Evolutionary conservation across 2,797 vertebrate genomes (phyloP), one percentile per base, ranked within the genome.

Genomic region (Myioborus melanocephalus): DNA sequence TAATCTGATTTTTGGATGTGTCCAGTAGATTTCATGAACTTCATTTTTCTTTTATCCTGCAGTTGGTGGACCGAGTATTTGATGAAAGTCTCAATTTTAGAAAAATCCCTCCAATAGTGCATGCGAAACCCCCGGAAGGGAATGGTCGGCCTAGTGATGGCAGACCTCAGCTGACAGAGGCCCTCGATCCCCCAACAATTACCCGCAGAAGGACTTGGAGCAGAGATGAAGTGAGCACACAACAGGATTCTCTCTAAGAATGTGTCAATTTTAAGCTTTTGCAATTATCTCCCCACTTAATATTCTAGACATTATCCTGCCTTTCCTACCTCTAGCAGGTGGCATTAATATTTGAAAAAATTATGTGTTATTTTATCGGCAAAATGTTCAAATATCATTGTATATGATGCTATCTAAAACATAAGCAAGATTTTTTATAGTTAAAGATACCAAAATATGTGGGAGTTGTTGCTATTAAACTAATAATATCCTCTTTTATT

Each of bases 81-180:
- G 99, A 99, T 93, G 99, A 99, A 98, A 99, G 99, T 96, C 98
- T 99, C 88, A 99, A 99, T 98, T 99, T 99, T 97, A 98, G 98
- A 95, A 99, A 99, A 98, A 99, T 99, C 93, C 99, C 99, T 66
- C 99, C 99, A 57, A 95, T 99, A 90, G 98, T 99, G 95, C 98
- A 98, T 97, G 98, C 95, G 92, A 99, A 99, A 97, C 97, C 98
- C 28, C 98, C 99, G 37, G 99, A 99, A 96, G 98, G 98, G 85
- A 99, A 99, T 57, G 98, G 98, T 73, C 98, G 98, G 68, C 97
- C 98, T 17, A 98, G 97, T 93, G 99, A 99, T 94, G 97, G 98
- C 82, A 98, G 98, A 79, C 98, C 99, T 86, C 98, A 98, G 6
- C 97, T 98, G 57, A 95, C 98, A 34, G 99, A 99, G 84, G 97